phyloP scores from a whole-genome alignment of 2,797 vertebrate genomes.

The Cebuella pygmaea region DNA sequence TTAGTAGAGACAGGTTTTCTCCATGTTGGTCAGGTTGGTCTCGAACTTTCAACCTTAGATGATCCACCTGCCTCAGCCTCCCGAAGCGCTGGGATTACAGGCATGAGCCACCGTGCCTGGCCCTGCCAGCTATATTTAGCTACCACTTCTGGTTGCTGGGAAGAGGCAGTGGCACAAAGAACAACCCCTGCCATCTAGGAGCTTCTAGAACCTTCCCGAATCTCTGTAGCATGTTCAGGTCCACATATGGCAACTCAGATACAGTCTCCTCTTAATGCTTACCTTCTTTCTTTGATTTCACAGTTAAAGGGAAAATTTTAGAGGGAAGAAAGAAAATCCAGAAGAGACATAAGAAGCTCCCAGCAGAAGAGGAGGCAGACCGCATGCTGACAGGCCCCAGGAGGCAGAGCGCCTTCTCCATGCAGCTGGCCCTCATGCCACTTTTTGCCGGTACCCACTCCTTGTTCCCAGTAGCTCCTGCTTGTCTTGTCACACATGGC shows the following conservation, averaged over 20 bases:
- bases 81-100: too few relatives aligned
- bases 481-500: not conserved
- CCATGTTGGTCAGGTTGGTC: too few relatives aligned
- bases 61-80: too few relatives aligned
- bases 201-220: not conserved
- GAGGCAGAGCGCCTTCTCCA: conserved; percentile 63
- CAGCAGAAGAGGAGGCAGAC: rapidly evolving
- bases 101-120: too few relatives aligned
- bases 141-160: not conserved
- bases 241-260: rapidly evolving
- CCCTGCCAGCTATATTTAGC: too few relatives aligned
- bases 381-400: not conserved
- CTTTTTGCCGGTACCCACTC: conserved; percentile 87
- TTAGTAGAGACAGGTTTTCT: too few relatives aligned
- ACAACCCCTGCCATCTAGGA: not conserved
- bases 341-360: not conserved
- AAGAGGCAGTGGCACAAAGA: not conserved
- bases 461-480: rapidly evolving
- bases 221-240: too few relatives aligned
- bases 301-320: conserved; percentile 52
- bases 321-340: not conserved
- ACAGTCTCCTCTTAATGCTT: not conserved
- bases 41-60: too few relatives aligned
- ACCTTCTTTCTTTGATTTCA: not conserved
- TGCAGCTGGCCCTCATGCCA: conserved; percentile 80